Conservation (phyloP, 1,140 invertebrate species). For the Plutomurus gul region DNA sequence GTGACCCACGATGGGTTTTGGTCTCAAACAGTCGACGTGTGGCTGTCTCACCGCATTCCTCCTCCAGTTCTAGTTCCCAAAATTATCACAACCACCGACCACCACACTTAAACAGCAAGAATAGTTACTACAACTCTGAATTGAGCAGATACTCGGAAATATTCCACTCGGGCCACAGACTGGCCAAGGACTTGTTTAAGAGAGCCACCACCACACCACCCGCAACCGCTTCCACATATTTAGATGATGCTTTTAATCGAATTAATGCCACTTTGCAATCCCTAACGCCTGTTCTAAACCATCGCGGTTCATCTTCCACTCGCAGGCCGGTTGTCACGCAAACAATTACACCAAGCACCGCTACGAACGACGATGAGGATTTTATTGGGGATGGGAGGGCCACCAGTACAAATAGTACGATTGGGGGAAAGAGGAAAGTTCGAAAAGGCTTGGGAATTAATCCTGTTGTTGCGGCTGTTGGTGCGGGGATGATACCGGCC, state of each 20-base stretch:
- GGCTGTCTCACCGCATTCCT: not conserved
- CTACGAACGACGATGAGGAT: not conserved
- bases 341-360: not conserved
- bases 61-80: not conserved
- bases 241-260: slow-evolving; percentile 48
- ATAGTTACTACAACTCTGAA: not conserved
- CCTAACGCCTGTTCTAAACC: slow-evolving; percentile 42
- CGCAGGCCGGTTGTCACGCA: not conserved
- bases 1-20: slow-evolving; percentile 52
- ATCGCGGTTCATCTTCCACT: not conserved
- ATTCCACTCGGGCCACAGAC: not conserved
- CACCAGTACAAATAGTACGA: not conserved
- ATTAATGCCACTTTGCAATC: slow-evolving; percentile 45
- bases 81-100: not conserved
- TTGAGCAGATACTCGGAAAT: not conserved
- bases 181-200: slow-evolving; percentile 28
- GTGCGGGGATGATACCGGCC: slow-evolving; percentile 51
- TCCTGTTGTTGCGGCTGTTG: slow-evolving; percentile 42
- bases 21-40: slow-evolving; percentile 45
- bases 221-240: not conserved
- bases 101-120: not conserved
- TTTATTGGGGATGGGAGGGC: not conserved
- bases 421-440: not conserved
- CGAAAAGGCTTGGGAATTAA: not conserved
- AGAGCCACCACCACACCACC: not conserved